Base-by-base conservation (phyloP, 2,797 vertebrate genomes). In the Poeciliopsis paucimaculata region DNA sequence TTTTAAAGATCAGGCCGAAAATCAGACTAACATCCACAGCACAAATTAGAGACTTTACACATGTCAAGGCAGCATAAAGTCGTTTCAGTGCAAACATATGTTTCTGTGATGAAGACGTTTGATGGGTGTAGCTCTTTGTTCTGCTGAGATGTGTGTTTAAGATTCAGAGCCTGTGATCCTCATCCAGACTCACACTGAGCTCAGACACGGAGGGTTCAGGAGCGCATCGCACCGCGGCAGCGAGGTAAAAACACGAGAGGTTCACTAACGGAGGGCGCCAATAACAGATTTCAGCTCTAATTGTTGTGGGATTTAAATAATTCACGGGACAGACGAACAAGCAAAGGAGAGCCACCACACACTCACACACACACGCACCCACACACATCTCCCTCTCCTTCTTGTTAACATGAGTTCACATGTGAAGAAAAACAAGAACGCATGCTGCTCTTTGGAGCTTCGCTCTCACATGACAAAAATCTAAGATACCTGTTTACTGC, bases 251-350 rank as follows among this genome's bases (percentile, higher is more conserved):
- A 87, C 82, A 75, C 49, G 3, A 79, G 75, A 73, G 20, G 20
- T 23, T 62, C 66, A 84, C 87, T 92, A 90, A 93, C 91, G 90
- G 89, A 90, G 78, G 86, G 85, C 49, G 62, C 88, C 68, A 94
- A 96, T 95, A 94, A 95, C 94, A 92, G 91, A 94, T 94, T 95
- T 94, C 87, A 86, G 88, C 86, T 91, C 93, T 94, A 93, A 95
- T 95, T 95, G 92, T 93, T 92, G 83, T 79, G 85, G 94, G 95
- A 95, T 96, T 95, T 95, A 90, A 95, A 95, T 96, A 93, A 95
- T 95, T 95, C 95, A 95, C 91, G 78, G 86, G 88, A 91, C 87
- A 91, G 89, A 94, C 91, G 94, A 93, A 92, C 91, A 90, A 68
- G 74, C 87, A 90, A 91, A 89, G 62, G 34, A 18, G 55, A 72